Base-by-base conservation (phyloP, 2,113 vertebrate genomes). In the Dromaius novaehollandiae region DNA sequence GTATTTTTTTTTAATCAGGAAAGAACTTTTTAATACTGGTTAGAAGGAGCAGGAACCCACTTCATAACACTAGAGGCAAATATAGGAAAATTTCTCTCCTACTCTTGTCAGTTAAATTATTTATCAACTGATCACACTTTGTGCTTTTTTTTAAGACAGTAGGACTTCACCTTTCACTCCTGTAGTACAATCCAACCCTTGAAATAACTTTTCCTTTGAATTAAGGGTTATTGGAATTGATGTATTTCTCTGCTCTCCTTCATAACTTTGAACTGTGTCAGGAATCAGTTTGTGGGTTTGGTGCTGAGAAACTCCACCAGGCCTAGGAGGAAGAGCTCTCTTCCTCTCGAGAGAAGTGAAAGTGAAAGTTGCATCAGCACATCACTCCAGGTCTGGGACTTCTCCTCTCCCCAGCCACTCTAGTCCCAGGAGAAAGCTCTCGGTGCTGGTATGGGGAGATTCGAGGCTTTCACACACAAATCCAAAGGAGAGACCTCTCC, bases 71-170 rank as follows among this genome's bases (percentile, higher is more conserved):
- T 71, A 10, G 58, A 96, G 80, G 81, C 36, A 91, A 93, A 90
- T 65, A 80, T 17, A 84, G 34, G 19, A 89, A 94, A 95, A 75
- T 92, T 79, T 95, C 56, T 90, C 87, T 88, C 77, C 50, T 55
- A 86, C 88, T 89, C 77, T 94, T 96, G 38, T 85, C 60, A 88
- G 55, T 86, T 96, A 85, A 96, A 95, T 95, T 93, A 95, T 95
- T 95, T 94, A 95, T 92, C 78, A 86, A 96, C 51, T 73, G 55
- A 95, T 90, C 76, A 71, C 40, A 44, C 60, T 95, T 89, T 94
- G 36, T 73, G 70, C 53, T 90, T 95, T 94, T 84, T 93, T 92
- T 91, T 78, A 91, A 89, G 69, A 79, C n/a, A 66, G 76, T 58
- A 87, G 78, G 86, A 74, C 82, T 93, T 95, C 76, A 79, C 51